These are phyloP conservation scores for Pseudochirops corinnae DNA, from an alignment of 2,797 vertebrate genomes.

Conservation along the genomic window DNA sequence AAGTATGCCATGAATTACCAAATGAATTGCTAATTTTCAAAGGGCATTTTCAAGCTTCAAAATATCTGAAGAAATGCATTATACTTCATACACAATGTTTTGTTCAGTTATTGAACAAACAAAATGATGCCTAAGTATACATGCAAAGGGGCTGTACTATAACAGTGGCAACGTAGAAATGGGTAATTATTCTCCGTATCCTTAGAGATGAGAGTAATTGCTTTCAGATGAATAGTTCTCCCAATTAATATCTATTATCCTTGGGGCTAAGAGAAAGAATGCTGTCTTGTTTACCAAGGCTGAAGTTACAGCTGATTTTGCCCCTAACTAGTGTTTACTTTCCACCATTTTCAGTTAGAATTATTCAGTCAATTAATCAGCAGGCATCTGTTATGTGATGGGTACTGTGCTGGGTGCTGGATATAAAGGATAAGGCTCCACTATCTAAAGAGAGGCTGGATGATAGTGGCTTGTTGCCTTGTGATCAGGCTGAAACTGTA, in stretches of 20 bases:
- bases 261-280: not conserved
- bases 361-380: not conserved
- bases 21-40: not conserved
- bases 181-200: not conserved
- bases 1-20: not conserved
- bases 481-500: not conserved
- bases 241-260: not conserved
- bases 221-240: not conserved
- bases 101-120: constrained; percentile 23
- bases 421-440: not conserved
- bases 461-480: not conserved
- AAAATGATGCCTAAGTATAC: not conserved
- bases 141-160: not conserved
- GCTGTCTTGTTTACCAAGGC: not conserved
- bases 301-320: not conserved
- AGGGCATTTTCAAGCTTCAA: constrained; percentile 28
- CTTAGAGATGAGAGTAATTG: not conserved
- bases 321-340: not conserved
- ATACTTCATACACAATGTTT: not conserved
- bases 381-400: not conserved
- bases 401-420: not conserved
- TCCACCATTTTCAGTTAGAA: not conserved
- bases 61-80: constrained; percentile 24
- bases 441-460: not conserved
- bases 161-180: not conserved